Evolutionary conservation across 2,888 invertebrate species (phyloP).

Genomic region (Ephialtes manifestator): DNA sequence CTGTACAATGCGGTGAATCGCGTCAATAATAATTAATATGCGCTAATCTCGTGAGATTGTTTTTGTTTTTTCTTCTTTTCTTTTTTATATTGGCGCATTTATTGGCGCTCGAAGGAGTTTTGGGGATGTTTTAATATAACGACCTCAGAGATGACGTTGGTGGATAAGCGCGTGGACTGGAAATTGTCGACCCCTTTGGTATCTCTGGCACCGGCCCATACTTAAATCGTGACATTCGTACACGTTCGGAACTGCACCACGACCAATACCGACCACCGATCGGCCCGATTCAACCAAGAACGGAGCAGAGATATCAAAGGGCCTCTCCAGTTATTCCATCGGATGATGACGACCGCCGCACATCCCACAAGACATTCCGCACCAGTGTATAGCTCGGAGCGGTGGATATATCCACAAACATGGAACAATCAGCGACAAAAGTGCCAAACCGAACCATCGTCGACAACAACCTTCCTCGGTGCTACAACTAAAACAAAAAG

Average conservation of each 20-base stretch:
- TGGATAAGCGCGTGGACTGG: slow-evolving; percentile 84
- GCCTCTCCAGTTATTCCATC: slow-evolving; percentile 84
- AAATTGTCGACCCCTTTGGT: slow-evolving; percentile 85
- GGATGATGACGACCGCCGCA: slow-evolving; percentile 93
- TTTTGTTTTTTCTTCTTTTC: no score
- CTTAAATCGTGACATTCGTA: slow-evolving; percentile 84
- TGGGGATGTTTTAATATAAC: slow-evolving; percentile 27
- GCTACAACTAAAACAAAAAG: slow-evolving; percentile 78
- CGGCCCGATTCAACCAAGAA: slow-evolving; percentile 77
- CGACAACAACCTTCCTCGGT: slow-evolving; percentile 91
- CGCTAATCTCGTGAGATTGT: slow-evolving; percentile 53
- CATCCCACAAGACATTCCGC: slow-evolving; percentile 92
- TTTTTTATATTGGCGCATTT: slow-evolving; percentile 13
- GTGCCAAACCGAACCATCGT: slow-evolving; percentile 94
- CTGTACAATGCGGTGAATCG: slow-evolving; percentile 68
- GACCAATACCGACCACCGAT: slow-evolving; percentile 66
- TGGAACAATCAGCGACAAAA: slow-evolving; percentile 95
- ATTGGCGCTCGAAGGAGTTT: slow-evolving; percentile 10
- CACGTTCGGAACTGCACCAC: slow-evolving; percentile 81
- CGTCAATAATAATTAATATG: slow-evolving; percentile 58
- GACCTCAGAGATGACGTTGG: slow-evolving; percentile 81
- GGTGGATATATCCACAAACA: slow-evolving; percentile 98
- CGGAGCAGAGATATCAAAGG: slow-evolving; percentile 85
- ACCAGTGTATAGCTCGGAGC: slow-evolving; percentile 93
- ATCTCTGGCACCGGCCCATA: slow-evolving; percentile 84